These are phyloP conservation scores for Otolemur garnettii DNA, from an alignment of 2,113 vertebrate species.

Conservation along the genomic window DNA sequence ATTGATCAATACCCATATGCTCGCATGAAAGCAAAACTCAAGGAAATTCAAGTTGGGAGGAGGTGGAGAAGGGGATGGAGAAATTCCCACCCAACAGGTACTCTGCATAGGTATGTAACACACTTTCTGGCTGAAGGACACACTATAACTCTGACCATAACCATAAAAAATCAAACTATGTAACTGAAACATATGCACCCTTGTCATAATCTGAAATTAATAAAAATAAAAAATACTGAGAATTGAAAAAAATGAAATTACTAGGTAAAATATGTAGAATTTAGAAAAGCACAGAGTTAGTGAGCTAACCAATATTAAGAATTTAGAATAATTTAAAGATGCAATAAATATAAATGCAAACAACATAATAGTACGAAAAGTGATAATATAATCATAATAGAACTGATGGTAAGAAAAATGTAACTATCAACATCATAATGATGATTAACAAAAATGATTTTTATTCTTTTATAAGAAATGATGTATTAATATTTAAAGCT, in stretches of 20 bases:
- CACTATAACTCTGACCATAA: no score
- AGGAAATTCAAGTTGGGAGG: no score
- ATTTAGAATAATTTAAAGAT: background rate
- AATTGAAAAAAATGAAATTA: background rate
- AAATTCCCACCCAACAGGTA: no score
- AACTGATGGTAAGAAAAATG: background rate
- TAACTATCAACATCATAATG: background rate
- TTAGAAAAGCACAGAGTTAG: background rate
- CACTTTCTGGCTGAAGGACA: no score
- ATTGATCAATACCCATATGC: no score
- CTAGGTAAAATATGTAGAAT: background rate
- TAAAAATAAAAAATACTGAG: background rate
- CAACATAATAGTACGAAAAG: background rate
- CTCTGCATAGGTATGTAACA: no score
- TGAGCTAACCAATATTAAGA: background rate
- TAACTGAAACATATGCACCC: no score
- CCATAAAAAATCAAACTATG: no score
- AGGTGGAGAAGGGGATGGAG: no score
- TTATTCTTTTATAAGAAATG: background rate
- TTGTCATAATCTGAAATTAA: no score
- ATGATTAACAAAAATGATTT: slow-evolving; percentile 7
- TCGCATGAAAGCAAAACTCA: no score
- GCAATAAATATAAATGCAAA: background rate
- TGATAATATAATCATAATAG: background rate
- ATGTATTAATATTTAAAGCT: background rate